These are phyloP conservation scores for Amblyraja radiata DNA, from an alignment of 2,797 vertebrate genomes.

Conservation along the genomic window DNA sequence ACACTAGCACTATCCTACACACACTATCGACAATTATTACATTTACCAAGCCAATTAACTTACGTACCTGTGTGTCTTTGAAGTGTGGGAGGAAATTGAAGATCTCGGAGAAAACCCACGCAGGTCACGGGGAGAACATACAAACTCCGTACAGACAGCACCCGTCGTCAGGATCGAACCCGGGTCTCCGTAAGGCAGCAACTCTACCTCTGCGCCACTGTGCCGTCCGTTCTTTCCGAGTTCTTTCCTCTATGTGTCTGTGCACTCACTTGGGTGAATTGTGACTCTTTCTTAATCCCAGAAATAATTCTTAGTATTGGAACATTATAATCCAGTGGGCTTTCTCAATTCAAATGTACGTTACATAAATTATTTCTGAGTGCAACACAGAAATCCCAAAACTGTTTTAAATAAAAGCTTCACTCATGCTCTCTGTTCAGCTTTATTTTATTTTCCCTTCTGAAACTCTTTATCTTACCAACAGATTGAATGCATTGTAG, in stretches of 20 bases:
- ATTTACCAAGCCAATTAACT: no score
- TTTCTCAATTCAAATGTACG: background rate
- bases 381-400: background rate
- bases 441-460: background rate
- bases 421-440: background rate
- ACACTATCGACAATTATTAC: no score
- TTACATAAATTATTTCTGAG: background rate
- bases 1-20: no score
- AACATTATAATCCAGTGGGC: background rate
- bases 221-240: no score
- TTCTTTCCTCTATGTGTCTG: background rate
- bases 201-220: no score
- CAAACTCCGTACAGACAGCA: no score
- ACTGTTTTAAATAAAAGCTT: background rate
- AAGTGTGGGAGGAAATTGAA: no score
- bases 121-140: no score
- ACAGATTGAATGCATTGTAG: constrained; percentile 97
- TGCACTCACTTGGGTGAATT: background rate
- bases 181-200: no score
- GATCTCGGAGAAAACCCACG: no score
- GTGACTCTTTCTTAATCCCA: background rate
- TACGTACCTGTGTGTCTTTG: no score
- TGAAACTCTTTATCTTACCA: constrained; percentile 40
- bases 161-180: no score
- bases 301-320: constrained; percentile 7